These are phyloP conservation scores for Lutjanus campechanus DNA, from an alignment of 2,797 vertebrate genomes.

Conservation along the genomic window DNA sequence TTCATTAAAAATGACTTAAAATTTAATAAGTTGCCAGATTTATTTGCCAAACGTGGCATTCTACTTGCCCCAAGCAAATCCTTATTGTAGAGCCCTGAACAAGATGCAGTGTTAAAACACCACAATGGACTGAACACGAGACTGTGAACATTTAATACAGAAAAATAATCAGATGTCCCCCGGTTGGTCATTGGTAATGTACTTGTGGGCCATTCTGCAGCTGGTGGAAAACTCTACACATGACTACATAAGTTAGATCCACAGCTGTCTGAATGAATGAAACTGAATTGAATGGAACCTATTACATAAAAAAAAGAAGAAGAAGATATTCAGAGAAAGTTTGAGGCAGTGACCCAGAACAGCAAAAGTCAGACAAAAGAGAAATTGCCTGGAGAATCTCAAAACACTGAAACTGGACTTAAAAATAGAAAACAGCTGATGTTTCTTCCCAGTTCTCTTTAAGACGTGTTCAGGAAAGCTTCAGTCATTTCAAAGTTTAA, in stretches of 20 bases:
- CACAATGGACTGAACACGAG: background rate
- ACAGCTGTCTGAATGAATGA: background rate
- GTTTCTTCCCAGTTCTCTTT: no score
- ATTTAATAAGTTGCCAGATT: no score
- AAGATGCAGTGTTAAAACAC: background rate
- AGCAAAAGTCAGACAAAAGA: background rate
- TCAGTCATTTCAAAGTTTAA: no score
- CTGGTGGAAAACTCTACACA: background rate
- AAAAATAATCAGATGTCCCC: background rate
- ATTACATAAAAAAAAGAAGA: background rate
- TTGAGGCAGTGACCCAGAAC: background rate
- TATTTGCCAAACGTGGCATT: no score
- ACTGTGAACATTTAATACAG: background rate
- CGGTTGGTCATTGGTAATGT: background rate
- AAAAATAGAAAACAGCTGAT: slow-evolving; percentile 4
- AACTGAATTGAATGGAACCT: background rate
- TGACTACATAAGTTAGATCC: background rate
- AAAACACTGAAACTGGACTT: background rate
- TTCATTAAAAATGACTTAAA: no score
- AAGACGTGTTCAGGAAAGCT: no score
- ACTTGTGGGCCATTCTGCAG: background rate
- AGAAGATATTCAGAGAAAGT: background rate
- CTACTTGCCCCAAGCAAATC: no score
- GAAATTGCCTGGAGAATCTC: background rate
- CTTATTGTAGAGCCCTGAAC: no score